These are phyloP conservation scores for Irena cyanogastra DNA, from an alignment of 2,113 vertebrate species.

Conservation along the genomic window DNA sequence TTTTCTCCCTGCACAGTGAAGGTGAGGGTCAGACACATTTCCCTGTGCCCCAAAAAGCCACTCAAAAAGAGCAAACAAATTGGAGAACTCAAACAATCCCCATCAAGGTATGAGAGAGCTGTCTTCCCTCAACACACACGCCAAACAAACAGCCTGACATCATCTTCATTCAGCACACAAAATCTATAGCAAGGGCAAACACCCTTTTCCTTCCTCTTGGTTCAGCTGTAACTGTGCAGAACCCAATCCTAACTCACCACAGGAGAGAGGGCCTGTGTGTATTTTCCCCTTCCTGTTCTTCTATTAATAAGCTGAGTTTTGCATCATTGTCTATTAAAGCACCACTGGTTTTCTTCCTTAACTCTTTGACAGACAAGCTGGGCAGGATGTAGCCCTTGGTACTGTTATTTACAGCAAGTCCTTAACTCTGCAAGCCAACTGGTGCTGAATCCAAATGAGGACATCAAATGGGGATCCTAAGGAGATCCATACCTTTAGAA, in stretches of 20 bases:
- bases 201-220: conserved; percentile 25
- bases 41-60: background rate
- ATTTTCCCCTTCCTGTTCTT: conserved; percentile 10
- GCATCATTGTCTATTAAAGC: background rate
- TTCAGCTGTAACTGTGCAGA: background rate
- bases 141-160: conserved; percentile 1
- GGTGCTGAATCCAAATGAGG: background rate
- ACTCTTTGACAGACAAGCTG: background rate
- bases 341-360: background rate
- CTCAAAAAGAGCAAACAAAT: background rate
- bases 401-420: background rate
- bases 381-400: background rate
- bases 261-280: background rate
- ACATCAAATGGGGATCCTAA: background rate
- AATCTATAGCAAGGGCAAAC: background rate
- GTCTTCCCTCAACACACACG: background rate
- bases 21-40: background rate
- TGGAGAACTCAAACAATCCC: background rate
- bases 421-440: background rate
- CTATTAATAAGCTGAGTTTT: conserved; percentile 24
- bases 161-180: background rate
- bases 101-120: background rate
- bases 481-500: background rate
- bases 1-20: background rate
- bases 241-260: background rate